Conservation (phyloP, 2,113 vertebrate species). For the Chinchilla lanigera region DNA sequence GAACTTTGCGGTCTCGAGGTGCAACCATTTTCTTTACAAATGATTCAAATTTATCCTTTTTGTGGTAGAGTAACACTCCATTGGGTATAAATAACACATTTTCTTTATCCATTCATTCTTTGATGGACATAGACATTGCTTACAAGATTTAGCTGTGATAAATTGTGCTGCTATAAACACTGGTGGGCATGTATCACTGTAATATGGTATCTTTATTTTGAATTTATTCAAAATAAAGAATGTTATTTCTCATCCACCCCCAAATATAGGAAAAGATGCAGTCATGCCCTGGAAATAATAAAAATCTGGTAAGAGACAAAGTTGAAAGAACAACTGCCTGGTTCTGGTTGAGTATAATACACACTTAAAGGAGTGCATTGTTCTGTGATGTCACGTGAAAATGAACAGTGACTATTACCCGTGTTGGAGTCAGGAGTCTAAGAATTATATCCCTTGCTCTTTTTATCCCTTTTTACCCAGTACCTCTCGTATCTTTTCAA, state of each 20-base stretch:
- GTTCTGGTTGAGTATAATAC: not conserved
- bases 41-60: not conserved
- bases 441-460: not conserved
- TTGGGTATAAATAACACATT: not conserved
- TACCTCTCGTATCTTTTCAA: not conserved
- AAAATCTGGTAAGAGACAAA: not conserved
- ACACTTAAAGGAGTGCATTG: not conserved
- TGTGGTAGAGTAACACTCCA: not conserved
- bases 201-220: not conserved
- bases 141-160: not conserved
- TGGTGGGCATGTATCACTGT: not conserved
- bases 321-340: not conserved
- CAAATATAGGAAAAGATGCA: not conserved
- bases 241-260: not conserved
- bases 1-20: not conserved
- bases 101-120: not conserved
- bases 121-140: not conserved
- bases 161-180: not conserved
- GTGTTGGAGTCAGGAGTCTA: not conserved
- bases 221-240: too few species aligned
- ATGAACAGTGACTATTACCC: not conserved
- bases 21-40: not conserved
- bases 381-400: not conserved
- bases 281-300: not conserved
- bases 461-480: not conserved